phyloP scores from a whole-genome alignment of 2,113 vertebrate genomes.

The Hippocampus comes region DNA sequence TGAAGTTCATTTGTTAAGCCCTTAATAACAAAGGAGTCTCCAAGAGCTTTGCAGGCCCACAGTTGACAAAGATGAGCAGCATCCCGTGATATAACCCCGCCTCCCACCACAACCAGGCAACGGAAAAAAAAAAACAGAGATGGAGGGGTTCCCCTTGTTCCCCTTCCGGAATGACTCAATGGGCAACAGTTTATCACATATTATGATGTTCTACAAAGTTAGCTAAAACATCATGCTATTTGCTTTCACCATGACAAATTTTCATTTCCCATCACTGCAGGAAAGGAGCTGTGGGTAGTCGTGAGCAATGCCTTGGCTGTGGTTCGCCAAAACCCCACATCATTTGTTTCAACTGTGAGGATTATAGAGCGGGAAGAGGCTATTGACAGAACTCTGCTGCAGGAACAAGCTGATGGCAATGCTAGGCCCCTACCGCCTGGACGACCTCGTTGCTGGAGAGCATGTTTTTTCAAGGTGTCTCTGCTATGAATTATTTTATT shows the following conservation, averaged over 20 bases:
- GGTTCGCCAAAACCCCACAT: conserved; percentile 82
- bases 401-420: conserved; percentile 37
- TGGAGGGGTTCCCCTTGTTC: too few species aligned
- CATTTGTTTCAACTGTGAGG: conserved; percentile 86
- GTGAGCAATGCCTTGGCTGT: conserved; percentile 75
- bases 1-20: too few species aligned
- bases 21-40: too few species aligned
- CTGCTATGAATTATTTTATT: neutral
- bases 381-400: conserved; percentile 70
- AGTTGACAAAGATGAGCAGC: too few species aligned
- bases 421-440: conserved; percentile 73
- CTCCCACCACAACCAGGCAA: too few species aligned
- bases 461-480: conserved; percentile 78
- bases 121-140: too few species aligned
- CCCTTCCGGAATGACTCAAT: too few species aligned
- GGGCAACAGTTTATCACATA: too few species aligned
- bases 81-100: too few species aligned
- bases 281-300: conserved; percentile 80
- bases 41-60: too few species aligned
- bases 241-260: neutral
- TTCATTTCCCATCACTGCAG: conserved; percentile 18
- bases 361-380: conserved; percentile 90
- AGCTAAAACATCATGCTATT: too few species aligned
- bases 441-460: conserved; percentile 84
- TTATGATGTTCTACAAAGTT: too few species aligned